A percentile compares a stretch with the other conserved stretches of the same genome.
These are phyloP conservation scores for Onchidella celtica DNA, from an alignment of 2,888 invertebrate genomes.

Conservation along the genomic window DNA sequence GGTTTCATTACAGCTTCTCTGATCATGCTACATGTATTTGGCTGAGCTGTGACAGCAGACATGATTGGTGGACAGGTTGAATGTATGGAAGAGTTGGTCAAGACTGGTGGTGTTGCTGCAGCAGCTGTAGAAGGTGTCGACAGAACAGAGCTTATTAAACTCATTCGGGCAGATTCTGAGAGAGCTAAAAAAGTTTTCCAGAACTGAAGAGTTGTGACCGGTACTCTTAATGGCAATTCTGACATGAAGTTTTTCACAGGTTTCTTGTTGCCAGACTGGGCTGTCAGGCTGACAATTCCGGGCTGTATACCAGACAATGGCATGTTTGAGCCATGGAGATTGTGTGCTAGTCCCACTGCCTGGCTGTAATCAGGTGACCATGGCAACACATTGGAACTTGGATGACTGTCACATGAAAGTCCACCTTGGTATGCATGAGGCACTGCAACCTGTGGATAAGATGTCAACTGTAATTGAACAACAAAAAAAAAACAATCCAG, in stretches of 20 bases:
- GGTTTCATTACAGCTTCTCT: too few species aligned
- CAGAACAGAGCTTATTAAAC: conserved; percentile 11
- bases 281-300: background rate
- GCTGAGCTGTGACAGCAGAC: background rate
- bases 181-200: conserved; percentile 30
- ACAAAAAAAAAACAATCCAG: too few species aligned
- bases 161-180: conserved; percentile 4
- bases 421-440: too few species aligned
- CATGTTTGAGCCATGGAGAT: too few species aligned
- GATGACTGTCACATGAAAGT: too few species aligned
- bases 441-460: too few species aligned
- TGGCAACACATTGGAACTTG: too few species aligned
- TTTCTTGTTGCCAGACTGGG: background rate
- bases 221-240: background rate
- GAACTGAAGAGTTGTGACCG: conserved; percentile 14
- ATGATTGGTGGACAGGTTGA: background rate
- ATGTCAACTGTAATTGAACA: too few species aligned
- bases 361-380: too few species aligned
- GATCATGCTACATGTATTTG: too few species aligned
- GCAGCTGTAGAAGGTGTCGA: background rate
- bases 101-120: background rate
- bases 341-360: too few species aligned
- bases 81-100: background rate
- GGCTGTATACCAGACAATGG: too few species aligned
- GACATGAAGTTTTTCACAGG: conserved; percentile 9